Evolutionary conservation across 2,797 vertebrate genomes (phyloP), one percentile per base, ranked within the genome.

Genomic region (Borostomias antarcticus): DNA sequence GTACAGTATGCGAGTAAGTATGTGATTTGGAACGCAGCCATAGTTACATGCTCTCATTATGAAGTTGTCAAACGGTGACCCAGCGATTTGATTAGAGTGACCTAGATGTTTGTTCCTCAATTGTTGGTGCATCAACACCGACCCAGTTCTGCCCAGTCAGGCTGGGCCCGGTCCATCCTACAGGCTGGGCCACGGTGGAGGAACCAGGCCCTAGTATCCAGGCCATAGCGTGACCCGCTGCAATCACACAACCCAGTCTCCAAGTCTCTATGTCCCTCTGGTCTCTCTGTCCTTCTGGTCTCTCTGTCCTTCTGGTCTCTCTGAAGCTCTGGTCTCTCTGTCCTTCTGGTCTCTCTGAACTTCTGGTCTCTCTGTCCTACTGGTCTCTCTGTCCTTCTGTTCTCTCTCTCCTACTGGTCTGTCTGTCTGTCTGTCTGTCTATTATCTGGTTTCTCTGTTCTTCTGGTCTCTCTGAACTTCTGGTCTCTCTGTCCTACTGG

Each of bases 31-130:
- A n/a, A n/a, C n/a, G n/a, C n/a, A n/a, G n/a, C n/a, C n/a, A n/a
- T n/a, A 26, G 11, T 17, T 5, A 26, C 17, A 17, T 48, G n/a
- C 19, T 48, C 45, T 21, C 6, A 21, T 48, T 48, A 21, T 7
- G 19, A 48, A 21, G n/a, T 21, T 19, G 45, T 21, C 13, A 30
- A 13, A 30, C 13, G 11, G 25, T 53, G 26, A 28, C 52, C 52
- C 52, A 29, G 52, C 28, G 28, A 6, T 3, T 17, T 54, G 52
- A 23, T n/a, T 17, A 32, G 30, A 25, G 30, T 35, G 56, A 35
- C 56, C 56, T 58, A 58, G 32, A 54, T 54, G 52, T 32, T 6
- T 58, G 32, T 58, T 32, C 32, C n/a, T n/a, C n/a, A n/a, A n/a
- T 58, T 8, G 37, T 4, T 13, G 1, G 35, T 9, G 35, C 35